Evolutionary conservation across 2,797 vertebrate genomes (phyloP), one percentile per base, ranked within the genome.

Genomic region (Aulostomus chinensis): DNA sequence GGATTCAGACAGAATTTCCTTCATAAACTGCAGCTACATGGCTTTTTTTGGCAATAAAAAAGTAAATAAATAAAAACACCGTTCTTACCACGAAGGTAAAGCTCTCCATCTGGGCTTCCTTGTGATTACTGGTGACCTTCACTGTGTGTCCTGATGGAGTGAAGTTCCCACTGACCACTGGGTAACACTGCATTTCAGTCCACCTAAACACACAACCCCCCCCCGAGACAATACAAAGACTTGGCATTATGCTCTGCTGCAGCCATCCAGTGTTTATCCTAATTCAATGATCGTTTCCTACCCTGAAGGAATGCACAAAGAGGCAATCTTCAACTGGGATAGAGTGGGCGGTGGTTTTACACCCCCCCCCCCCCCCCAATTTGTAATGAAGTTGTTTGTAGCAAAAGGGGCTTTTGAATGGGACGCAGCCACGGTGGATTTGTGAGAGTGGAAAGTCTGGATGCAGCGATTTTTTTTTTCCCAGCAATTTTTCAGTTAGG

Each of bases 11-110:
- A n/a, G n/a, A n/a, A n/a, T n/a, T n/a, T n/a, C n/a, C n/a, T n/a
- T n/a, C n/a, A n/a, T n/a, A n/a, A n/a, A n/a, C n/a, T n/a, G n/a
- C n/a, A n/a, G n/a, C n/a, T n/a, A n/a, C n/a, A n/a, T n/a, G n/a
- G n/a, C n/a, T n/a, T n/a, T n/a, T n/a, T 24, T 24, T 24, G 8
- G 8, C 4, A 24, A 24, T 24, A 24, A 24, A 24, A 4, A 24
- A 24, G 22, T 24, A 24, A 24, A 24, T 24, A 24, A 24, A 24
- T 24, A n/a, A 10, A 37, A 17, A 22, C 0, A 8, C 1, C 4
- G 1, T 22, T 60, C 94, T 93, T 90, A 99, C 97, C 92, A 97
- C 95, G 0, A 95, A 97, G 0, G 91, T 93, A 83, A 98, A 98
- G 10, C 87, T 88, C 20, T 67, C 89, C 60, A 90, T 91, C 46